Evolutionary conservation across 2,888 invertebrate species (phyloP).

Genomic region (Plebejus argus): DNA sequence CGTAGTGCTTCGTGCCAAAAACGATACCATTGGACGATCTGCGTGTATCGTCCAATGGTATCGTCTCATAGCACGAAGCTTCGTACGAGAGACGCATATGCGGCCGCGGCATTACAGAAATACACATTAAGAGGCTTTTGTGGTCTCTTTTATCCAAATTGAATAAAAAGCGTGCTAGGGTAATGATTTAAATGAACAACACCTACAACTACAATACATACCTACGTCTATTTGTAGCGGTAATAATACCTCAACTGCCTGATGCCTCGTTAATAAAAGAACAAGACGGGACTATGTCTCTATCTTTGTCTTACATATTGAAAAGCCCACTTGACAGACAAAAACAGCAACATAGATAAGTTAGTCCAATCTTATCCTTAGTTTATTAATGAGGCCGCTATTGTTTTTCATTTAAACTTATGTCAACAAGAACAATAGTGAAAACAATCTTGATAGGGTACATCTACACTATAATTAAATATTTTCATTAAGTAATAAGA

Average conservation of each 20-base stretch:
- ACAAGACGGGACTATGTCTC: not conserved
- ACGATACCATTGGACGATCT: no score
- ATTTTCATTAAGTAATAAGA: not conserved
- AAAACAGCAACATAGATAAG: not conserved
- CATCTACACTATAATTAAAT: constrained; percentile 3
- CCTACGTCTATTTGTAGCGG: constrained; percentile 9
- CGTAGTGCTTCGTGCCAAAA: no score
- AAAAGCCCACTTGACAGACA: not conserved
- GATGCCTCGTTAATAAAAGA: not conserved
- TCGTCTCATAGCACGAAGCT: no score
- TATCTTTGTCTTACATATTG: not conserved
- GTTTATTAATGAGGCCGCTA: not conserved
- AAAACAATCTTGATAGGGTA: not conserved
- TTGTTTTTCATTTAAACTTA: constrained; percentile 2
- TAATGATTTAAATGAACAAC: not conserved
- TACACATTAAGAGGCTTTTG: not conserved
- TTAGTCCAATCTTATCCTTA: not conserved
- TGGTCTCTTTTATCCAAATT: not conserved
- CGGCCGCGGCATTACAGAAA: not conserved
- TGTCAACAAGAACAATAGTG: constrained; percentile 24
- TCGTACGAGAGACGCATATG: no score
- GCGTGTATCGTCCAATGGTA: no score
- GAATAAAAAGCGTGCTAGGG: not conserved
- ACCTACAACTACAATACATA: constrained; percentile 12
- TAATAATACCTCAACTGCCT: not conserved